Percentiles rank a stretch among this genome's conserved stretches.
phyloP scores from a whole-genome alignment of 2,113 vertebrate genomes.

The Malurus cyaneus region DNA sequence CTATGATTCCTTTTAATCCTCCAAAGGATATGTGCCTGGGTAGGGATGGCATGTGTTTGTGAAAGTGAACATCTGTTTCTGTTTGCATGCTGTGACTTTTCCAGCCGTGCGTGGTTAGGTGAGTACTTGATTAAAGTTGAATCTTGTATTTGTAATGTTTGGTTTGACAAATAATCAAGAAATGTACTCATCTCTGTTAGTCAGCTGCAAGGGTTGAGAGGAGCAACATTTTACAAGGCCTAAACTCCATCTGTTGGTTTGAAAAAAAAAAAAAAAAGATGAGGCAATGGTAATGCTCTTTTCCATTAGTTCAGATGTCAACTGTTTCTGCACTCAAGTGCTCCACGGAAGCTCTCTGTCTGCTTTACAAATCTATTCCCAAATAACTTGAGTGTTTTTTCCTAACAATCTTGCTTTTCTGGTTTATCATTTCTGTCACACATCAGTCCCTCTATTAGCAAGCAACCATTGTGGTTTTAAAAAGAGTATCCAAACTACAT shows the following conservation, averaged over 20 bases:
- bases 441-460: background rate
- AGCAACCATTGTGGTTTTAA: background rate
- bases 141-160: background rate
- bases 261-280: background rate
- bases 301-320: background rate
- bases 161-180: background rate
- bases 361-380: background rate
- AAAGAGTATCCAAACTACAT: background rate
- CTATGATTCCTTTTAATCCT: background rate
- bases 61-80: background rate
- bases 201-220: background rate
- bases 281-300: background rate
- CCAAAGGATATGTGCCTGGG: background rate
- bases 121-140: background rate
- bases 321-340: background rate
- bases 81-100: background rate
- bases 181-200: background rate
- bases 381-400: background rate
- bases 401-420: background rate
- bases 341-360: background rate
- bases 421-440: background rate
- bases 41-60: background rate
- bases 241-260: background rate
- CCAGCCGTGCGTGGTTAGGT: background rate
- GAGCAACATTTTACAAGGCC: background rate